Percentiles rank a stretch among this genome's conserved stretches.
phyloP scores from a whole-genome alignment of 2,113 vertebrate species.

The Nipponia nippon region DNA sequence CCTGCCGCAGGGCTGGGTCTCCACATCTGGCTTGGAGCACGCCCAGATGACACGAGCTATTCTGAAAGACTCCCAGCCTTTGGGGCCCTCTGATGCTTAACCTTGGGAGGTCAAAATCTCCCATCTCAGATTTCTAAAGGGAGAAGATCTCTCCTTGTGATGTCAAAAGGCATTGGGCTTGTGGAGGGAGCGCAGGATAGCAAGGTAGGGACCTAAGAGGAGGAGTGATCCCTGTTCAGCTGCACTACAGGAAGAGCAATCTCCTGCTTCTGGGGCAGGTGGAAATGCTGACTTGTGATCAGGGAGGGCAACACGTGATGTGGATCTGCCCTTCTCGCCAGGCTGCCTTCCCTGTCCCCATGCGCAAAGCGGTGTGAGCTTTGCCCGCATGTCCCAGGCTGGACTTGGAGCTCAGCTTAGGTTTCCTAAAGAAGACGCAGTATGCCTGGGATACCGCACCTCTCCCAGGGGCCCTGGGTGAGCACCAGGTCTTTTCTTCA shows the following conservation, averaged over 20 bases:
- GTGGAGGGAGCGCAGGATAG: neutral
- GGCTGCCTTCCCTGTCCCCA: neutral
- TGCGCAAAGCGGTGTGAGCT: rapidly evolving
- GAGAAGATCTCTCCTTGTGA: neutral
- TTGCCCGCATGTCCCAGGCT: neutral
- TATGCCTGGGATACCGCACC: neutral
- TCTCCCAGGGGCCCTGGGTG: neutral
- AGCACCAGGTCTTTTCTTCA: neutral
- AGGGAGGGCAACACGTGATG: neutral
- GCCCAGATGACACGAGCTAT: neutral
- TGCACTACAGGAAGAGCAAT: neutral
- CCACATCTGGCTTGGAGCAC: constrained; percentile 42
- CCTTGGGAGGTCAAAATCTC: constrained; percentile 40
- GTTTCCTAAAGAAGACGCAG: neutral
- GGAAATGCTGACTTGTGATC: neutral
- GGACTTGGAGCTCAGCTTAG: neutral
- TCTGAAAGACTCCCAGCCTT: neutral
- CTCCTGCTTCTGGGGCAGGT: neutral
- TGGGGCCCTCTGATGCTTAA: constrained; percentile 18
- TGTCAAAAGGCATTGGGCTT: neutral
- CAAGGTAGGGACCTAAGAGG: neutral
- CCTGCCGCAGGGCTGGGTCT: constrained; percentile 28
- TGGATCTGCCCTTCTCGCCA: neutral
- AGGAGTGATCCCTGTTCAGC: neutral
- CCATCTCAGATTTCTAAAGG: constrained; percentile 5